Percentiles rank a stretch among this genome's conserved stretches.
Conservation (phyloP, 1,140 invertebrate genomes). For the Drosophila busckii region DNA sequence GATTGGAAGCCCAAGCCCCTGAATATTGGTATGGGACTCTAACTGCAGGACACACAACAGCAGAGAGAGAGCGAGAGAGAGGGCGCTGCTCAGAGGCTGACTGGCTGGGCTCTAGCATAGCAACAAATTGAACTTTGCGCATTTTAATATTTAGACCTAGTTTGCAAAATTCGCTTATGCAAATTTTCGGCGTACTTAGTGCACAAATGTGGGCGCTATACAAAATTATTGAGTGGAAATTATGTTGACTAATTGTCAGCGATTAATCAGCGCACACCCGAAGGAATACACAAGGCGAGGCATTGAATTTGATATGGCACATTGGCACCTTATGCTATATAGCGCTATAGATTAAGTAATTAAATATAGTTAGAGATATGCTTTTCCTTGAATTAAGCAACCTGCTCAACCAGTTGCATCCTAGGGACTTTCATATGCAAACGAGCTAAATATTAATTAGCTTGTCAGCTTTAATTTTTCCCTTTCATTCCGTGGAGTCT, state of each 20-base stretch:
- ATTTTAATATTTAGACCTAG: conserved; percentile 4
- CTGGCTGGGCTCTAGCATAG: too few species aligned
- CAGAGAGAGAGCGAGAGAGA: too few species aligned
- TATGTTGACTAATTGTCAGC: conserved; percentile 22
- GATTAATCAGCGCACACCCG: conserved; percentile 9
- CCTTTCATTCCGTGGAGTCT: conserved; percentile 67
- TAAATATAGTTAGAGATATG: not conserved
- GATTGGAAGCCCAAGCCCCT: too few species aligned
- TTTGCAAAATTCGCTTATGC: conserved; percentile 11
- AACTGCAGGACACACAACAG: conserved; percentile 17
- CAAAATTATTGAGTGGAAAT: conserved; percentile 38
- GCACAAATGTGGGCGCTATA: conserved; percentile 14
- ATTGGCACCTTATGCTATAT: conserved; percentile 6
- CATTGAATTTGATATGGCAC: conserved; percentile 3
- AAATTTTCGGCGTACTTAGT: conserved; percentile 17
- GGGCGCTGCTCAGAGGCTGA: too few species aligned
- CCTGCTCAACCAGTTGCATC: conserved; percentile 33
- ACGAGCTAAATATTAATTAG: conserved; percentile 69
- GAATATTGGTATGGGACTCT: conserved; percentile 9
- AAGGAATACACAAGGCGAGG: not conserved
- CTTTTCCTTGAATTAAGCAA: conserved; percentile 9
- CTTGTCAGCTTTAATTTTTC: conserved; percentile 69
- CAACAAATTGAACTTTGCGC: not conserved
- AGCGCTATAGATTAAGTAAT: not conserved
- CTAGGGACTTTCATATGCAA: conserved; percentile 41